These are phyloP conservation scores for Calephelis perditalis DNA, from an alignment of 2,888 invertebrate genomes.

Conservation along the genomic window DNA sequence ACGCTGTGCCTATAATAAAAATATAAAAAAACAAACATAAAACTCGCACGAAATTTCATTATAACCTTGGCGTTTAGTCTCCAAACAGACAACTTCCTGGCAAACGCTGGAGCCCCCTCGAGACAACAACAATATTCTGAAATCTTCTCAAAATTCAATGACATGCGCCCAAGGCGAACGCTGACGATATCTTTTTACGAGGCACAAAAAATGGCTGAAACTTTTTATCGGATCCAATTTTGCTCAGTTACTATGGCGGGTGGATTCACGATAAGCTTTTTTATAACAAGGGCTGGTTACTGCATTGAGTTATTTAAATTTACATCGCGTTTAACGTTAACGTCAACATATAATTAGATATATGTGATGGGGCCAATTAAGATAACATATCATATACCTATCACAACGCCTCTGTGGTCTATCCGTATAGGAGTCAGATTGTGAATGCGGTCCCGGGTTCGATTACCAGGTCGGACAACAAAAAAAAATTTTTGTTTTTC, in stretches of 20 bases:
- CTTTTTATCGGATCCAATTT: constrained; percentile 25
- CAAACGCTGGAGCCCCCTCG: constrained; percentile 6
- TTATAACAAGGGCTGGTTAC: constrained; percentile 17
- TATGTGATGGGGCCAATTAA: too few species aligned
- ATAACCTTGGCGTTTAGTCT: constrained; percentile 9
- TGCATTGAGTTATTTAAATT: constrained; percentile 20
- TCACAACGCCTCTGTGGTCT: too few species aligned
- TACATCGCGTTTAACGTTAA: constrained; percentile 11
- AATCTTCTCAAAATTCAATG: constrained; percentile 18
- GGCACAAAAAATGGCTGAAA: constrained; percentile 21
- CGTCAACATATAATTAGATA: constrained; percentile 9
- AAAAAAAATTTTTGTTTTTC: too few species aligned
- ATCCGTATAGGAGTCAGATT: too few species aligned
- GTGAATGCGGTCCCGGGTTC: too few species aligned
- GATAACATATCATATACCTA: too few species aligned
- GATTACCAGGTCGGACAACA: too few species aligned
- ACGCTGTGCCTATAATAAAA: constrained; percentile 5
- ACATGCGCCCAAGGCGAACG: constrained; percentile 10
- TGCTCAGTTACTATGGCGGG: constrained; percentile 15
- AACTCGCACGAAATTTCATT: constrained; percentile 9
- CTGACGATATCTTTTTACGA: constrained; percentile 21
- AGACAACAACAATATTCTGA: constrained; percentile 7
- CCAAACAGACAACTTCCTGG: constrained; percentile 9
- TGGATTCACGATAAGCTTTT: constrained; percentile 22
- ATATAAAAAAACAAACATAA: constrained; percentile 13